These are phyloP conservation scores for Pectinophora gossypiella DNA, from an alignment of 1,140 invertebrate genomes.

Conservation along the genomic window DNA sequence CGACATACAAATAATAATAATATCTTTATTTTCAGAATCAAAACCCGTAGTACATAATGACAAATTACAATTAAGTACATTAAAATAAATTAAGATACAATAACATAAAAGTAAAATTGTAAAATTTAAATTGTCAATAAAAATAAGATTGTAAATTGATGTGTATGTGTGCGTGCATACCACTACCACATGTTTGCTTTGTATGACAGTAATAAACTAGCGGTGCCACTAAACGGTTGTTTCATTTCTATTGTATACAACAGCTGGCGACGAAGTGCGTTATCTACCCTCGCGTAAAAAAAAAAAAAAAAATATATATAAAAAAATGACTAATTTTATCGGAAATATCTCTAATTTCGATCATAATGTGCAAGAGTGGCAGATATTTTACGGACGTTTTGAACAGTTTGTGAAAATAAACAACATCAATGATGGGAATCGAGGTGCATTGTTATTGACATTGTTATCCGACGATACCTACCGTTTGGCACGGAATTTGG, in stretches of 20 bases:
- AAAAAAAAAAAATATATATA: neutral
- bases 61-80: too few relatives aligned
- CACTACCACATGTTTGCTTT: too few relatives aligned
- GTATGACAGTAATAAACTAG: too few relatives aligned
- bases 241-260: neutral
- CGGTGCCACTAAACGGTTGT: neutral
- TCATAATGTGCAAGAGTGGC: slow-evolving; percentile 2
- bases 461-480: slow-evolving; percentile 4
- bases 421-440: neutral
- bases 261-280: neutral
- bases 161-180: too few relatives aligned
- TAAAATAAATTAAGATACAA: too few relatives aligned
- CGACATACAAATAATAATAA: too few relatives aligned
- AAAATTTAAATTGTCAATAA: too few relatives aligned
- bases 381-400: neutral
- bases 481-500: slow-evolving; percentile 4
- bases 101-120: too few relatives aligned
- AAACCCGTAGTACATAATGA: too few relatives aligned
- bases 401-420: slow-evolving; percentile 6
- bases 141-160: too few relatives aligned
- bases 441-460: neutral
- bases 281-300: neutral
- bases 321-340: neutral
- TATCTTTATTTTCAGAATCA: too few relatives aligned
- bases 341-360: neutral